A percentile compares a stretch with the other conserved stretches of the same genome.
These are phyloP conservation scores for Taurulus bubalis DNA, from an alignment of 2,113 vertebrate species.

Conservation along the genomic window DNA sequence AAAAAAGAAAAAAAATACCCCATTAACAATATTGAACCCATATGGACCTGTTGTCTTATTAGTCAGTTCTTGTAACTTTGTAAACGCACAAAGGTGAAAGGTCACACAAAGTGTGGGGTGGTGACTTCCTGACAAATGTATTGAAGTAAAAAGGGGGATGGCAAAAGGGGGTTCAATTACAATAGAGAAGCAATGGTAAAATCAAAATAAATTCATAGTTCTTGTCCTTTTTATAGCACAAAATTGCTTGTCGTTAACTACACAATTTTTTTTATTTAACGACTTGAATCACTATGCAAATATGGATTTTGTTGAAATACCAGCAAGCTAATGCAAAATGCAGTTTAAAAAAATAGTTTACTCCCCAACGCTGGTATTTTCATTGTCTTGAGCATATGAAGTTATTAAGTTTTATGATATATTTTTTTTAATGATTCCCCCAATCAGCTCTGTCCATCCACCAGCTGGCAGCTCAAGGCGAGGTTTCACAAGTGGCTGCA, in stretches of 20 bases:
- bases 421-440: not conserved
- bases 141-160: not conserved
- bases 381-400: not conserved
- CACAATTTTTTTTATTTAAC: no score
- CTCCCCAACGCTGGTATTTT: not conserved
- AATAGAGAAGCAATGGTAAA: not conserved
- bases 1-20: not conserved
- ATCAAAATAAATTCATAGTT: not conserved
- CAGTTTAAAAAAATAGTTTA: not conserved
- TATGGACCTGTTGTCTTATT: not conserved
- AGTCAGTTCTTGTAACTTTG: not conserved
- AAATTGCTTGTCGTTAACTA: not conserved
- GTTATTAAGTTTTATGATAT: not conserved
- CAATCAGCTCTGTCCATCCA: conserved; percentile 89
- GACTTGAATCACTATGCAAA: not conserved
- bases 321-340: not conserved
- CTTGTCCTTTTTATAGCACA: not conserved
- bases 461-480: conserved; percentile 95
- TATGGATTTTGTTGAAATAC: not conserved
- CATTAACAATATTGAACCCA: not conserved
- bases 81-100: not conserved
- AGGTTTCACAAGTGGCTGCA: conserved; percentile 88
- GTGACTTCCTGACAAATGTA: not conserved
- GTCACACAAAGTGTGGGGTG: not conserved
- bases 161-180: not conserved